Conservation (phyloP, 2,888 invertebrate genomes). For the Protodeltote pygarga region DNA sequence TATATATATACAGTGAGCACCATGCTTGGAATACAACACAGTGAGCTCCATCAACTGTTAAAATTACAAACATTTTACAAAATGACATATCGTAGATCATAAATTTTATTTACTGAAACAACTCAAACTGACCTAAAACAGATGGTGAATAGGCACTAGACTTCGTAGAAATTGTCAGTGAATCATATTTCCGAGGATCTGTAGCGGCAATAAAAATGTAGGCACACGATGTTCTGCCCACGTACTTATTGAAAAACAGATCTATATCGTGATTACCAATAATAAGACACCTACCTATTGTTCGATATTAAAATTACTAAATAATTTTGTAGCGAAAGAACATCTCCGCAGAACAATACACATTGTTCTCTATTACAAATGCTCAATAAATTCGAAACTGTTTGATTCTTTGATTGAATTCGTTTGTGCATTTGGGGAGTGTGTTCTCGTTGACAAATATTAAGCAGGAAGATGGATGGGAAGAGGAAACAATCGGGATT, state of each 20-base stretch:
- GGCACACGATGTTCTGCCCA: conserved; percentile 28
- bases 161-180: conserved; percentile 3
- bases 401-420: conserved; percentile 49
- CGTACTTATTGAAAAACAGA: conserved; percentile 55
- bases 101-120: neutral
- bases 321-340: conserved; percentile 61
- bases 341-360: conserved; percentile 68
- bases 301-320: conserved; percentile 62
- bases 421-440: conserved; percentile 45
- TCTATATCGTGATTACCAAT: conserved; percentile 58
- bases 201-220: conserved; percentile 24
- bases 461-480: conserved; percentile 61
- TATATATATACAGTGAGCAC: too few species aligned
- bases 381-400: conserved; percentile 67
- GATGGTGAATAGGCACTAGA: neutral
- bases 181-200: conserved; percentile 20
- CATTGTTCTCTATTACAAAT: conserved; percentile 76
- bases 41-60: neutral
- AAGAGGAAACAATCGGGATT: conserved; percentile 49
- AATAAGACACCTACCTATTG: conserved; percentile 55
- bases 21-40: too few species aligned
- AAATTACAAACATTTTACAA: neutral
- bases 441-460: conserved; percentile 69
- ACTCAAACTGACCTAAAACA: conserved; percentile 6
- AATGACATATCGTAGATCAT: neutral